phyloP scores from a whole-genome alignment of 2,888 invertebrate species.

The Sesamia inferens region DNA sequence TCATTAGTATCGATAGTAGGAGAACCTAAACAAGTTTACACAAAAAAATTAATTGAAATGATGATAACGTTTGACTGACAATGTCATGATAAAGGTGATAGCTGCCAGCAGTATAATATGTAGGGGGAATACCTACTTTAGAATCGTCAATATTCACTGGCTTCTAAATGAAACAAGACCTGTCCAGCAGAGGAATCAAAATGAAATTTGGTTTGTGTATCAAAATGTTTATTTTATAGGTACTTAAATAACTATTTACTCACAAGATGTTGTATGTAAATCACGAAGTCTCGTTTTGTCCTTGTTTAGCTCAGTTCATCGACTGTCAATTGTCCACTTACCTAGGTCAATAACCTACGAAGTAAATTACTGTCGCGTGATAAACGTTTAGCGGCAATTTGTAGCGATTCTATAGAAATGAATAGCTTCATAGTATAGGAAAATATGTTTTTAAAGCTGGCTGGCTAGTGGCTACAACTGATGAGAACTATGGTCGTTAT shows the following conservation, averaged over 20 bases:
- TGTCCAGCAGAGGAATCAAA: conserved; percentile 8
- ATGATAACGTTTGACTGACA: conserved; percentile 43
- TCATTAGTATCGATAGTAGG: background rate
- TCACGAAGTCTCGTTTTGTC: conserved; percentile 44
- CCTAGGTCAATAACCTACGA: conserved; percentile 65
- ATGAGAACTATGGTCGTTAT: background rate
- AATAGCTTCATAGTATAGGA: background rate
- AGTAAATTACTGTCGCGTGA: conserved; percentile 60
- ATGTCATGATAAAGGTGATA: conserved; percentile 25
- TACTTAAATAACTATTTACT: conserved; percentile 10
- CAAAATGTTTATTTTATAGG: conserved; percentile 30
- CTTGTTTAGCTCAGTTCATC: conserved; percentile 54
- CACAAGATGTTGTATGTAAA: conserved; percentile 33
- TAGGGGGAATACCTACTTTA: background rate
- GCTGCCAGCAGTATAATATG: background rate
- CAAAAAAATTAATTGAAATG: conserved; percentile 29
- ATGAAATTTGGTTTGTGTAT: conserved; percentile 24
- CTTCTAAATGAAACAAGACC: background rate
- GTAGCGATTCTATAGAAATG: conserved; percentile 3
- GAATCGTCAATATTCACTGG: background rate
- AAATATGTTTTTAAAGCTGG: background rate
- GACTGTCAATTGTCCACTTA: conserved; percentile 55
- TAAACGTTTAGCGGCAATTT: conserved; percentile 23
- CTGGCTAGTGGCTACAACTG: too few relatives aligned
- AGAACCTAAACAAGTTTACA: conserved; percentile 16